phyloP scores from a whole-genome alignment of 2,797 vertebrate genomes.

The Peromyscus attwateri region DNA sequence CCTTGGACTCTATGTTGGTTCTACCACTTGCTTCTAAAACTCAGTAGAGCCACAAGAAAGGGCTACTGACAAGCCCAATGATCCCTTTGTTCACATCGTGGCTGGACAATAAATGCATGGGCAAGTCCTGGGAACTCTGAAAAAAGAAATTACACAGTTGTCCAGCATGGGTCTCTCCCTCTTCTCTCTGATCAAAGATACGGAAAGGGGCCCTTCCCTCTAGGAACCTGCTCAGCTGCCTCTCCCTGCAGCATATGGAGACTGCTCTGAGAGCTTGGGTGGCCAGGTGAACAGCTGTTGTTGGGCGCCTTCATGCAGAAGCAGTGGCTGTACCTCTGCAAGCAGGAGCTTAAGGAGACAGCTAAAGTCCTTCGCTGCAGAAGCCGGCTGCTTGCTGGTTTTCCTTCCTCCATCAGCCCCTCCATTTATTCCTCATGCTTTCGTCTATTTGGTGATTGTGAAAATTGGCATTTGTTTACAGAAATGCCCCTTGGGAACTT shows the following conservation, averaged over 20 bases:
- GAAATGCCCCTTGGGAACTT: constrained; percentile 32
- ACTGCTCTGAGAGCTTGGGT: constrained; percentile 89
- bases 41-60: neutral
- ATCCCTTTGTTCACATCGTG: neutral
- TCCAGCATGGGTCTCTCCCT: constrained; percentile 43
- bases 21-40: neutral
- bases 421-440: constrained; percentile 80
- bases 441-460: constrained; percentile 8
- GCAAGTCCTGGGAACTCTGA: constrained; percentile 8
- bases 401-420: constrained; percentile 80
- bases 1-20: neutral
- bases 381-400: constrained; percentile 83
- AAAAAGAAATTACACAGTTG: neutral
- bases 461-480: constrained; percentile 34
- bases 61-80: neutral
- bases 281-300: constrained; percentile 98
- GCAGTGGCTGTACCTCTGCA: constrained; percentile 89
- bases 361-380: constrained; percentile 89
- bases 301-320: constrained; percentile 91
- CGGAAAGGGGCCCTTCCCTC: constrained; percentile 87
- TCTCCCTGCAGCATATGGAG: constrained; percentile 91
- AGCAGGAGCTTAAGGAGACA: constrained; percentile 87
- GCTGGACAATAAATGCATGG: neutral
- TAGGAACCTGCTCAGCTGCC: constrained; percentile 89
- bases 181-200: constrained; percentile 73